These are phyloP conservation scores for Conchocele bisecta DNA, from an alignment of 2,888 invertebrate genomes.

Conservation along the genomic window DNA sequence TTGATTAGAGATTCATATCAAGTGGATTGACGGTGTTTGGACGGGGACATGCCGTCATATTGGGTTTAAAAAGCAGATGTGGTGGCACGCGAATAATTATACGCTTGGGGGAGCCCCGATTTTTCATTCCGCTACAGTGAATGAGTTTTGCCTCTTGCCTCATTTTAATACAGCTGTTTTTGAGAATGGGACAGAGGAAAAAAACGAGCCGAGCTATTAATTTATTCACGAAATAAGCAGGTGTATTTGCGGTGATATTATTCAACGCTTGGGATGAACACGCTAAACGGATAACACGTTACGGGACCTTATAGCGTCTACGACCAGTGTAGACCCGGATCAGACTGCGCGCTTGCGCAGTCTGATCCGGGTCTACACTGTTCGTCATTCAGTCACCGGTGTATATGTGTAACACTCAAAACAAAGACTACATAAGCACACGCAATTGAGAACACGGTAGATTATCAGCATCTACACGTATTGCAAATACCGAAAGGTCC, in stretches of 20 bases:
- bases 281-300: no score
- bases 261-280: no score
- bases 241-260: constrained; percentile 40
- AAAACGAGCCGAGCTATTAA: constrained; percentile 14
- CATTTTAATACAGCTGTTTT: constrained; percentile 57
- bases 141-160: constrained; percentile 7
- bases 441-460: no score
- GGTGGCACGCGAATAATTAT: constrained; percentile 58
- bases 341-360: no score
- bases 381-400: no score
- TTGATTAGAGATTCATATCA: constrained; percentile 8
- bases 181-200: not conserved
- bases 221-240: constrained; percentile 37
- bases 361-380: no score
- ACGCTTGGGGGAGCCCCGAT: constrained; percentile 10
- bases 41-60: not conserved
- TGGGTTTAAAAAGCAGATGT: constrained; percentile 43
- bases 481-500: no score
- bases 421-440: no score
- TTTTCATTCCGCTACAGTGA: constrained; percentile 7
- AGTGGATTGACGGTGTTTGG: not conserved
- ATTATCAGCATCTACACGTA: no score
- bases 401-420: no score
- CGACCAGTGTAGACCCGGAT: no score
- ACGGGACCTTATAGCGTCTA: no score